Conservation (phyloP, 2,888 invertebrate species). For the Linyphia triangularis region DNA sequence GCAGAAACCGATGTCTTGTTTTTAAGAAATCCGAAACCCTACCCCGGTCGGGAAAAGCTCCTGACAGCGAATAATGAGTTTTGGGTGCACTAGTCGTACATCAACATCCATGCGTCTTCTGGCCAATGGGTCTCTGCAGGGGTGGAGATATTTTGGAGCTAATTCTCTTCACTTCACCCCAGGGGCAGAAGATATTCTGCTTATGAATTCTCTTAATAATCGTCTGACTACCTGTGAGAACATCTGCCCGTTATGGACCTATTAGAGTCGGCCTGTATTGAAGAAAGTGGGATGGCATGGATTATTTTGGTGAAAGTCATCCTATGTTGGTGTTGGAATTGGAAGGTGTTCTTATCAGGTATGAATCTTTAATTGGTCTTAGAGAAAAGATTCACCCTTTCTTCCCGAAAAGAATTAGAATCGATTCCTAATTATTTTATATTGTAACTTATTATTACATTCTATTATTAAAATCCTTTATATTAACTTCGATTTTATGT, state of each 20-base stretch:
- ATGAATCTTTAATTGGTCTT: neutral
- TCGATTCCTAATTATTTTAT: too few species aligned
- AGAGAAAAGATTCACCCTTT: too few species aligned
- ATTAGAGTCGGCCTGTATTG: slow-evolving; percentile 9
- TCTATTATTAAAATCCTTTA: too few species aligned
- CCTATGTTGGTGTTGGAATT: too few species aligned
- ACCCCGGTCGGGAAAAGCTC: neutral
- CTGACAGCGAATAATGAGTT: slow-evolving; percentile 70
- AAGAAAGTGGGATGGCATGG: neutral
- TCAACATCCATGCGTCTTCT: slow-evolving; percentile 49
- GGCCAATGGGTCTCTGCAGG: slow-evolving; percentile 38
- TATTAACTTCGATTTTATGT: too few species aligned
- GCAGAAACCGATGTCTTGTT: slow-evolving; percentile 63
- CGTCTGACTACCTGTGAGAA: slow-evolving; percentile 15
- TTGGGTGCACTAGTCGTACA: slow-evolving; percentile 52
- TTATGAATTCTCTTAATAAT: neutral
- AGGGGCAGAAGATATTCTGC: neutral
- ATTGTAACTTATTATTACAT: too few species aligned
- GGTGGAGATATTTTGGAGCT: slow-evolving; percentile 63
- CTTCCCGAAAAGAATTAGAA: too few species aligned
- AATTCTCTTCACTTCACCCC: slow-evolving; percentile 52
- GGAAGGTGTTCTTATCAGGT: neutral
- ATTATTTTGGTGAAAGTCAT: neutral
- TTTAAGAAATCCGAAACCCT: slow-evolving; percentile 61
- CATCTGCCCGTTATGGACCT: slow-evolving; percentile 67